phyloP scores from a whole-genome alignment of 2,113 vertebrate species.

The Cinclus cinclus region DNA sequence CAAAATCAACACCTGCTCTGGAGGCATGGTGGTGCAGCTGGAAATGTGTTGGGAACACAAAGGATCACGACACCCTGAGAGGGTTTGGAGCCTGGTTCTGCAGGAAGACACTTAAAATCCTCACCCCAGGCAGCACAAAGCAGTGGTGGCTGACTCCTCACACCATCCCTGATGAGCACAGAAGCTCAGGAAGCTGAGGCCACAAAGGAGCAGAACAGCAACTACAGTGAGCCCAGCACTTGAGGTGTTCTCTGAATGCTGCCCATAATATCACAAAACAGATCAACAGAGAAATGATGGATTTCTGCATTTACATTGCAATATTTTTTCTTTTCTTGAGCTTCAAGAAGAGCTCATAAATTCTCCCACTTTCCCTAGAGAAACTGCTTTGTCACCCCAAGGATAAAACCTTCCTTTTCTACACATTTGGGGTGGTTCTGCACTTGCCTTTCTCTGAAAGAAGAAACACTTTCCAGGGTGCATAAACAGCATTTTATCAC shows the following conservation, averaged over 20 bases:
- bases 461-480: neutral
- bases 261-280: neutral
- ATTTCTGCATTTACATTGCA: neutral
- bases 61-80: accelerated
- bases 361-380: neutral
- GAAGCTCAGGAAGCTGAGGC: neutral
- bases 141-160: neutral
- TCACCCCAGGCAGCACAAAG: neutral
- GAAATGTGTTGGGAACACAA: accelerated
- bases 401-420: neutral
- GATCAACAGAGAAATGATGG: neutral
- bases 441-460: neutral
- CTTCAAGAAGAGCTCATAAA: neutral
- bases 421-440: neutral
- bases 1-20: neutral
- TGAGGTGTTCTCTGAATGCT: neutral
- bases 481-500: neutral
- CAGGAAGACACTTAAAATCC: neutral
- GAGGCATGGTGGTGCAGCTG: neutral
- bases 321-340: neutral
- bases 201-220: neutral
- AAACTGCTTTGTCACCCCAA: neutral
- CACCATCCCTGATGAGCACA: neutral
- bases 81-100: neutral
- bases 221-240: accelerated